A percentile compares a stretch with the other conserved stretches of the same genome.
Conservation (phyloP, 2,113 vertebrate genomes). For the Perccottus glenii region DNA sequence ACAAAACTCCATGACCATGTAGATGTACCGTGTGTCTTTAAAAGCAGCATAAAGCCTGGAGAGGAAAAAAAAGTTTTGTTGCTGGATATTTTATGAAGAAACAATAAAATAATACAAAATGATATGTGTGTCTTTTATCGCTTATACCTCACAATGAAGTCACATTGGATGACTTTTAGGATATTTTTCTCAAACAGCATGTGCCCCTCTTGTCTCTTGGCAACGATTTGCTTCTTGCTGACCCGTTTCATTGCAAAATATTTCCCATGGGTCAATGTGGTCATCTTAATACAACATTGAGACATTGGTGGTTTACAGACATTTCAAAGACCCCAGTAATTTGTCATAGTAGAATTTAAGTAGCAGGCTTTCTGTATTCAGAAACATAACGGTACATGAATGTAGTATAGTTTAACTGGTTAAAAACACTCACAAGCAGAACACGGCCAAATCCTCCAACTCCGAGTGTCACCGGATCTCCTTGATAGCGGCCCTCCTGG, state of each 20-base stretch:
- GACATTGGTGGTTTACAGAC: not conserved
- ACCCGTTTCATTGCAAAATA: conserved; percentile 82
- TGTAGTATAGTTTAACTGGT: not conserved
- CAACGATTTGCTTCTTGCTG: conserved; percentile 80
- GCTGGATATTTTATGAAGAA: not conserved
- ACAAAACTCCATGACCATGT: conserved; percentile 86
- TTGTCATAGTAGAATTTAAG: not conserved
- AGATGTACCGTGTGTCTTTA: conserved; percentile 79
- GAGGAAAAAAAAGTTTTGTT: not conserved
- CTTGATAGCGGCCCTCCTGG: conserved; percentile 79
- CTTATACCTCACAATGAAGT: conserved; percentile 80
- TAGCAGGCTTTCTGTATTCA: too few species aligned
- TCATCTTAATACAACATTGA: conserved; percentile 64
- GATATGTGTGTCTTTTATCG: not conserved
- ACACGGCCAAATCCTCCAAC: conserved; percentile 83
- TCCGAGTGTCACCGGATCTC: conserved; percentile 79
- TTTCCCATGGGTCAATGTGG: conserved; percentile 68
- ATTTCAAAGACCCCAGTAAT: not conserved
- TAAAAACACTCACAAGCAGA: conserved; percentile 71
- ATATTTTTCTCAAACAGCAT: conserved; percentile 81
- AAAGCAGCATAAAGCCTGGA: conserved; percentile 78
- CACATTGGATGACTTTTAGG: conserved; percentile 71
- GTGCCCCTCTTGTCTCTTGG: conserved; percentile 79
- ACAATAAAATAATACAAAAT: not conserved
- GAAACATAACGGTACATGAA: too few species aligned